A percentile compares a stretch with the other conserved stretches of the same genome.
Evolutionary conservation across 2,113 vertebrate genomes (phyloP).

Genomic region (Sander vitreus): DNA sequence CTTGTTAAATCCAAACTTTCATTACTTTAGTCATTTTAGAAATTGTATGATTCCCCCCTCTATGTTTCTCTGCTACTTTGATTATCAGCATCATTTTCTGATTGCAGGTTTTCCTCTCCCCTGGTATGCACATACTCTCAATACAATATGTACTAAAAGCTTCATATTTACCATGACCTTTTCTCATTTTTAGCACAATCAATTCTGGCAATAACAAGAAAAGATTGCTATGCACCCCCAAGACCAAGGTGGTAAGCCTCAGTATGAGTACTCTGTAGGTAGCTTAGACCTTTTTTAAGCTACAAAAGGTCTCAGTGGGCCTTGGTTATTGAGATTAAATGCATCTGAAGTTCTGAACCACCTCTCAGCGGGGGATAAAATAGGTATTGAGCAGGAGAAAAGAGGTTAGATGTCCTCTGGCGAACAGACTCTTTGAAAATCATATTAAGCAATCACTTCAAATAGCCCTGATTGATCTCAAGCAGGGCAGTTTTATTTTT

Average conservation of each 20-base stretch:
- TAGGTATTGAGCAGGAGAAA: constrained; percentile 22
- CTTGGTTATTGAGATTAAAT: constrained; percentile 47
- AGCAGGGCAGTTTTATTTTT: neutral
- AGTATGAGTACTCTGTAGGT: constrained; percentile 13
- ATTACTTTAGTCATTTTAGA: neutral
- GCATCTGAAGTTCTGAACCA: constrained; percentile 13
- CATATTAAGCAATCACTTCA: neutral
- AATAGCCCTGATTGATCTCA: neutral
- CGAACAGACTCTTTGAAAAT: constrained; percentile 2
- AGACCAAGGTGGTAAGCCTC: constrained; percentile 27
- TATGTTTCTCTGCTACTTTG: neutral
- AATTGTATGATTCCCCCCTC: neutral
- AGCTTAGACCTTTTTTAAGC: constrained; percentile 52
- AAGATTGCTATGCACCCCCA: constrained; percentile 18
- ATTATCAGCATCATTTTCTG: constrained; percentile 10
- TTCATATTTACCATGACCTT: constrained; percentile 61
- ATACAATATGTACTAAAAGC: constrained; percentile 37
- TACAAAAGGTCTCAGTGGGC: constrained; percentile 52
- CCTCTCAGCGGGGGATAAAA: constrained; percentile 38
- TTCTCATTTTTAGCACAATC: constrained; percentile 61
- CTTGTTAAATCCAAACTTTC: constrained; percentile 27
- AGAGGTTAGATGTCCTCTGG: constrained; percentile 2
- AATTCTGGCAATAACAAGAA: constrained; percentile 55
- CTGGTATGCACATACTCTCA: constrained; percentile 12
- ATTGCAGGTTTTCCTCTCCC: neutral